Conservation (phyloP, 1,140 invertebrate genomes). For the Drosophila takahashii region DNA sequence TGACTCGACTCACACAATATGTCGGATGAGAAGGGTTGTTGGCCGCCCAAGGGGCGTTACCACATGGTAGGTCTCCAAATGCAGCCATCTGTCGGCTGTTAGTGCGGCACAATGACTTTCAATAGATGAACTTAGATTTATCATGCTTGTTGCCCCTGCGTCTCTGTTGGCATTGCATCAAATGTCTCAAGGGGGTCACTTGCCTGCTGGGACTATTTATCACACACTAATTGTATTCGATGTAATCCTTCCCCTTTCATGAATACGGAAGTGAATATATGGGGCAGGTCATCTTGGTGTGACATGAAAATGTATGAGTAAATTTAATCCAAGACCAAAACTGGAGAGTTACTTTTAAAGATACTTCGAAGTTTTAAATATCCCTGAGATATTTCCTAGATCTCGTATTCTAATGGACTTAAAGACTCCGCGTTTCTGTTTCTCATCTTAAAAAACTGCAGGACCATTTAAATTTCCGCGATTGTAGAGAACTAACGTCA, state of each 20-base stretch:
- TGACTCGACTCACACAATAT: constrained; percentile 53
- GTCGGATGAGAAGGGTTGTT: constrained; percentile 2
- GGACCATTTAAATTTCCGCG: background rate
- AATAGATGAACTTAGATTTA: constrained; percentile 50
- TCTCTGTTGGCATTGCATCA: constrained; percentile 10
- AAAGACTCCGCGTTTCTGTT: background rate
- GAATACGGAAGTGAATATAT: background rate
- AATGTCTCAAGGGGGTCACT: constrained; percentile 20
- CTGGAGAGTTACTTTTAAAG: too few species aligned
- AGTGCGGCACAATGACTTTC: constrained; percentile 50
- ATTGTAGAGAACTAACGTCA: constrained; percentile 6
- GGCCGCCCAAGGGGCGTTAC: constrained; percentile 8
- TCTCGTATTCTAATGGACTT: background rate
- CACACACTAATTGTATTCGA: constrained; percentile 20
- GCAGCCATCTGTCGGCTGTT: constrained; percentile 46
- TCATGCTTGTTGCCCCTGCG: constrained; percentile 30
- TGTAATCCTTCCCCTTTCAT: background rate
- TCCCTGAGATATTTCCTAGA: too few species aligned
- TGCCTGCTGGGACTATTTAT: constrained; percentile 19
- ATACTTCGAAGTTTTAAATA: too few species aligned
- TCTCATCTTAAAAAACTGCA: background rate
- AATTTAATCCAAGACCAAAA: background rate
- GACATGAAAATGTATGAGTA: background rate
- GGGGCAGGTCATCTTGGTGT: background rate
- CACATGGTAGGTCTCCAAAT: constrained; percentile 23